These are phyloP conservation scores for Calypte anna DNA, from an alignment of 2,113 vertebrate genomes.

Conservation along the genomic window DNA sequence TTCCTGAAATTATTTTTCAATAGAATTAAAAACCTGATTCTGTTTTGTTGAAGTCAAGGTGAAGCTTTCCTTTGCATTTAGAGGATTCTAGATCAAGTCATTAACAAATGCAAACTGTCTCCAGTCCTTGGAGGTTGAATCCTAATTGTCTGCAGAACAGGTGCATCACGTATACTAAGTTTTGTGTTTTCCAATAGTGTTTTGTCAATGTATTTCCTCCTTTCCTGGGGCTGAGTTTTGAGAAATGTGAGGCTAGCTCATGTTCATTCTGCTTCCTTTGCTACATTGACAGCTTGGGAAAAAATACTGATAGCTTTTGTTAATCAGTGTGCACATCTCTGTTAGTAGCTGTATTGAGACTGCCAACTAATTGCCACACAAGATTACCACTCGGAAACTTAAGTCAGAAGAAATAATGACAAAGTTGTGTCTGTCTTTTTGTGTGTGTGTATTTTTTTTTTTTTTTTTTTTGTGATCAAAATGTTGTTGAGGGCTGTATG, in stretches of 20 bases:
- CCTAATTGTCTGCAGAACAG: not conserved
- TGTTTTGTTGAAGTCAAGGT: slow-evolving; percentile 17
- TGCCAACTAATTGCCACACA: not conserved
- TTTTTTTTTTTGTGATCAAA: not conserved
- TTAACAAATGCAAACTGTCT: not conserved
- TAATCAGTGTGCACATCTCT: not conserved
- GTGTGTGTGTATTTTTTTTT: not conserved
- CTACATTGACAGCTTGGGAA: not conserved
- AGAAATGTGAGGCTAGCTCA: not conserved
- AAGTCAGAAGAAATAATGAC: not conserved
- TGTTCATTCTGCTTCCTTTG: not conserved
- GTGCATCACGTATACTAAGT: not conserved
- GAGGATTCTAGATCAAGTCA: not conserved
- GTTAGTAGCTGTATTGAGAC: not conserved
- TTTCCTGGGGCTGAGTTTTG: not conserved
- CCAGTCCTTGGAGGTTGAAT: not conserved
- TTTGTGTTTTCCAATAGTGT: not conserved
- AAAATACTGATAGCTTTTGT: not conserved
- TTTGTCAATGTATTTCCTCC: not conserved
- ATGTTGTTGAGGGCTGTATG: not conserved
- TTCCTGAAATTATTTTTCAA: slow-evolving; percentile 45
- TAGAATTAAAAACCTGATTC: slow-evolving; percentile 12
- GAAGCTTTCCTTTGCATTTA: not conserved
- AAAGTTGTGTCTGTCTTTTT: not conserved
- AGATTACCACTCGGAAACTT: not conserved